These are phyloP conservation scores for Psittacula cyanocephala DNA, from an alignment of 2,113 vertebrate genomes.

Conservation along the genomic window DNA sequence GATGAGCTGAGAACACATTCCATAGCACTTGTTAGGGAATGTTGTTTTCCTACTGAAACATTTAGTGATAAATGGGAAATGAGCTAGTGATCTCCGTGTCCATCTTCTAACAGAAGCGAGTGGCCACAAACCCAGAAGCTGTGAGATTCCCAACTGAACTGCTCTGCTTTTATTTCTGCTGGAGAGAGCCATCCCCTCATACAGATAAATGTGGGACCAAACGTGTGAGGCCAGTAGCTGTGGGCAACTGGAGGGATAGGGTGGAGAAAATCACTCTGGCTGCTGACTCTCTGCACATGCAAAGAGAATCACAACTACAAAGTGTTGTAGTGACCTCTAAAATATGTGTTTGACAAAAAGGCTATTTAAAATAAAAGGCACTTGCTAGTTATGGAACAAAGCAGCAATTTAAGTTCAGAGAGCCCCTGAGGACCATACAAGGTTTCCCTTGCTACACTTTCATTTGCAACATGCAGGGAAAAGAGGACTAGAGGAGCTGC, in stretches of 20 bases:
- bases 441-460: not conserved
- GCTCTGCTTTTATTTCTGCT: not conserved
- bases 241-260: not conserved
- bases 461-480: not conserved
- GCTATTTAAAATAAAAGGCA: not conserved
- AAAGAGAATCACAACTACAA: not conserved
- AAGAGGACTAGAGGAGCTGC: not conserved
- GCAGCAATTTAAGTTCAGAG: not conserved
- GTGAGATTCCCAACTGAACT: not conserved
- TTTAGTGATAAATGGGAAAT: not conserved
- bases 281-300: not conserved
- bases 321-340: not conserved
- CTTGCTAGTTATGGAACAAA: not conserved
- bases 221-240: not conserved
- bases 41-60: not conserved
- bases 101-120: not conserved
- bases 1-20: not conserved
- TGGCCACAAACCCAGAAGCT: not conserved
- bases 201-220: not conserved
- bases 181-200: not conserved
- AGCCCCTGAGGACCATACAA: not conserved
- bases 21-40: not conserved
- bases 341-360: not conserved
- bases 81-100: not conserved
- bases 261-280: not conserved